phyloP scores from a whole-genome alignment of 2,797 vertebrate genomes.

The Sebastes iracundus region DNA sequence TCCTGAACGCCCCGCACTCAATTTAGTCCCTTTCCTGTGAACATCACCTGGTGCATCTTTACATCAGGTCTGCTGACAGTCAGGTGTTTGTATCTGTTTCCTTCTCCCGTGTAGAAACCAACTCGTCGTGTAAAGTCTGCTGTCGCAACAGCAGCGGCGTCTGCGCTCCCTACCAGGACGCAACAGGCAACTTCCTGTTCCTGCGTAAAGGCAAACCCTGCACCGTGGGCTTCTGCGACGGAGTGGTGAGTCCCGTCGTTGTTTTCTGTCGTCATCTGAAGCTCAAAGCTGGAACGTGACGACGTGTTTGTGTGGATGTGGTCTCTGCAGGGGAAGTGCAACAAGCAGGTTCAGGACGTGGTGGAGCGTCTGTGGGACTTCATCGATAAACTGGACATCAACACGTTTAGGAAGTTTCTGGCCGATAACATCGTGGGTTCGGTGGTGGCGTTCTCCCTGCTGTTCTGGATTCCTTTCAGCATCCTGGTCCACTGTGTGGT shows the following conservation, averaged over 20 bases:
- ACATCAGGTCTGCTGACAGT: background rate
- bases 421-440: slow-evolving; percentile 97
- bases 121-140: slow-evolving; percentile 93
- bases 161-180: slow-evolving; percentile 84
- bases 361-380: slow-evolving; percentile 97
- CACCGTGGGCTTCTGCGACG: slow-evolving; percentile 95
- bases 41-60: background rate
- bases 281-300: background rate
- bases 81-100: background rate
- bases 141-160: slow-evolving; percentile 81
- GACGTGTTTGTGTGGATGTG: too few relatives aligned
- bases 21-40: background rate
- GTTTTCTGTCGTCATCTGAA: too few relatives aligned
- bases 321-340: slow-evolving; percentile 89
- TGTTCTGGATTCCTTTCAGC: slow-evolving; percentile 96
- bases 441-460: slow-evolving; percentile 93
- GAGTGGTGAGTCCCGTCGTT: slow-evolving; percentile 80
- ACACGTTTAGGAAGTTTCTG: slow-evolving; percentile 94
- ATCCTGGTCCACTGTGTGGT: slow-evolving; percentile 97
- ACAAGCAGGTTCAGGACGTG: slow-evolving; percentile 96
- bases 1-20: background rate
- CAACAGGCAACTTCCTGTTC: slow-evolving; percentile 79
- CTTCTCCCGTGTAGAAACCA: slow-evolving; percentile 71
- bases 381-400: slow-evolving; percentile 96
- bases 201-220: slow-evolving; percentile 96